Conservation (phyloP, 2,113 vertebrate genomes). For the Phrynocephalus versicolor region DNA sequence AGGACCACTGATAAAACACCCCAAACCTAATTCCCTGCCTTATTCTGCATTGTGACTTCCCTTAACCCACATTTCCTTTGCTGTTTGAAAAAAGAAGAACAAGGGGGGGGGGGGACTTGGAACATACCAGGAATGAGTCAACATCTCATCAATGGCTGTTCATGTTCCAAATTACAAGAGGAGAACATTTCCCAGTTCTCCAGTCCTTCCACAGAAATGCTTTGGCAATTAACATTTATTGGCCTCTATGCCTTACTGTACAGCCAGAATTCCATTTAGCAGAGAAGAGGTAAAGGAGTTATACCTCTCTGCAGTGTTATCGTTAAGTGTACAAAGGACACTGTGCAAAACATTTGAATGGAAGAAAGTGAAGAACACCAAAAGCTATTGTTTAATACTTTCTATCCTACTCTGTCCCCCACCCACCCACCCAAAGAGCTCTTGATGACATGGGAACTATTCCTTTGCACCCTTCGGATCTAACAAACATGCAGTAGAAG, state of each 20-base stretch:
- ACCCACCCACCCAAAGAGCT: neutral
- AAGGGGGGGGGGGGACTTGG: neutral
- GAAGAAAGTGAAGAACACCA: neutral
- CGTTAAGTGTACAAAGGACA: neutral
- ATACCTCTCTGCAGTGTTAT: rapidly evolving
- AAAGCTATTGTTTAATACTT: neutral
- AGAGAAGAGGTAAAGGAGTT: conserved; percentile 4
- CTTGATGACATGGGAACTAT: neutral
- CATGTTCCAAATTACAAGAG: neutral
- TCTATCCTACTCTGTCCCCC: neutral
- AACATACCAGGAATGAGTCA: conserved; percentile 22
- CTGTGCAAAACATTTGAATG: neutral
- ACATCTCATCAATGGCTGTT: neutral
- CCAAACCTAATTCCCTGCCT: neutral
- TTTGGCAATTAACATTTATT: conserved; percentile 12
- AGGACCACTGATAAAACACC: neutral
- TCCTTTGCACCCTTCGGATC: neutral
- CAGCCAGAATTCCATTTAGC: conserved; percentile 25
- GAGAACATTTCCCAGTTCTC: neutral
- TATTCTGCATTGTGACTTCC: neutral
- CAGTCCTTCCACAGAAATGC: neutral
- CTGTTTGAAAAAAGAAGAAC: neutral
- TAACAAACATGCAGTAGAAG: neutral
- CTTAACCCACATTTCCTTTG: neutral
- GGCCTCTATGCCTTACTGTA: neutral